Base-by-base conservation (phyloP, 2,888 invertebrate genomes). In the Himalopsyche kuldschensis region DNA sequence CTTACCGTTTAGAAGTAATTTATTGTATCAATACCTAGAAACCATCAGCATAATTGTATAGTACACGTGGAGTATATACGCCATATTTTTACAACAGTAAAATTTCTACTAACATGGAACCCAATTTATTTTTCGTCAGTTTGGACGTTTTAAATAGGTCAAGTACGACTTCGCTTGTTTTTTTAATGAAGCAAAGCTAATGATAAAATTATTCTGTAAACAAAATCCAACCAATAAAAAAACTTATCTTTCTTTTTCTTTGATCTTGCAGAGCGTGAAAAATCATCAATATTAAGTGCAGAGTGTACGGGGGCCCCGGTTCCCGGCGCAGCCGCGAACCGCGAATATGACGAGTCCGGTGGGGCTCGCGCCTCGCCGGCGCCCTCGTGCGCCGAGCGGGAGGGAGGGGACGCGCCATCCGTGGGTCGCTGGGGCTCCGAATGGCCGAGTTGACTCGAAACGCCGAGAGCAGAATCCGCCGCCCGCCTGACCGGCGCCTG, bases 401-500 rank as follows among this genome's bases (percentile, higher is more conserved):
- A 92, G 88, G 90, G 89, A 88, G 91, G 92, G 87, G 93, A 93
- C 89, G 93, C 95, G 91, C 96, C 96, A 92, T 93, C 95, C 90
- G 96, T 96, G 90, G 96, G 96, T 89, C 95, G 97, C 88, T 97
- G 97, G 97, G 97, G 97, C 91, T 95, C 95, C 92, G 97, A 97
- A 92, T 97, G 97, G 97, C 97, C 97, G 93, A 97, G 97, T 97
- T 97, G 97, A 97, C 97, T 97, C 97, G 95, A 94, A 94, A 91
- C 92, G 91, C 90, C 90, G 89, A 88, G 90, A 89, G 88, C 90
- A 90, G 91, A 92, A 91, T 89, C 87, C 87, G 88, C 87, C 89
- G 88, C 90, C 89, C 88, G 88, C 88, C 87, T 87, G 88, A 86
- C 85, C 82, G 85, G 84, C 85, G 84, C 84, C 87, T 86, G 87